These are phyloP conservation scores for Alviniconcha strummeri DNA, from an alignment of 2,888 invertebrate genomes.

Conservation along the genomic window DNA sequence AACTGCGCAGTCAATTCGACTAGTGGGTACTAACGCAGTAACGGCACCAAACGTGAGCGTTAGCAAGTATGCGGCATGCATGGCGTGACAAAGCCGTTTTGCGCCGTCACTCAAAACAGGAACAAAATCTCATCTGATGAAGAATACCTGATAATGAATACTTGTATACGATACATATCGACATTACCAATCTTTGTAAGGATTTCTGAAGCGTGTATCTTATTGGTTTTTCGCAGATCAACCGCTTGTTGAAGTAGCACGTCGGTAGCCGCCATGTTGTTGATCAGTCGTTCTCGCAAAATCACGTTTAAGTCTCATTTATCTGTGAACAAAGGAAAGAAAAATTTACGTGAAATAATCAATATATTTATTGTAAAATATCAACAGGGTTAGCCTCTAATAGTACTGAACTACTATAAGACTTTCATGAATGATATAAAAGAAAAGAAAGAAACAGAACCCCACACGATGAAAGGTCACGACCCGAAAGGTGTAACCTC, in stretches of 20 bases:
- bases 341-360: too few relatives aligned
- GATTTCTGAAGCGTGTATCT: constrained; percentile 41
- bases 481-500: too few relatives aligned
- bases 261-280: constrained; percentile 44
- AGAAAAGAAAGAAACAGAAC: too few relatives aligned
- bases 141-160: background rate
- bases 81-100: constrained; percentile 34
- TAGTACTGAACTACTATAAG: too few relatives aligned
- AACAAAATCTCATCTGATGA: background rate
- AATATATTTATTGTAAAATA: too few relatives aligned
- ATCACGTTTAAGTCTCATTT: background rate
- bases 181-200: constrained; percentile 41
- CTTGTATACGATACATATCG: background rate
- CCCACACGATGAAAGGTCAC: too few relatives aligned
- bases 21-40: too few relatives aligned
- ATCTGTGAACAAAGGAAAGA: too few relatives aligned
- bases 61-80: background rate
- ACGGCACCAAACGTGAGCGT: too few relatives aligned
- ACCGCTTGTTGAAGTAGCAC: constrained; percentile 44
- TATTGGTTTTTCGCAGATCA: constrained; percentile 40
- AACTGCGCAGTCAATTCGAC: too few relatives aligned
- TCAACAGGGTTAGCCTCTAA: too few relatives aligned
- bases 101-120: background rate
- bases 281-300: constrained; percentile 14
- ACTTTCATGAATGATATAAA: too few relatives aligned